Base-by-base conservation (phyloP, 2,113 vertebrate species). In the Pantherophis guttatus region DNA sequence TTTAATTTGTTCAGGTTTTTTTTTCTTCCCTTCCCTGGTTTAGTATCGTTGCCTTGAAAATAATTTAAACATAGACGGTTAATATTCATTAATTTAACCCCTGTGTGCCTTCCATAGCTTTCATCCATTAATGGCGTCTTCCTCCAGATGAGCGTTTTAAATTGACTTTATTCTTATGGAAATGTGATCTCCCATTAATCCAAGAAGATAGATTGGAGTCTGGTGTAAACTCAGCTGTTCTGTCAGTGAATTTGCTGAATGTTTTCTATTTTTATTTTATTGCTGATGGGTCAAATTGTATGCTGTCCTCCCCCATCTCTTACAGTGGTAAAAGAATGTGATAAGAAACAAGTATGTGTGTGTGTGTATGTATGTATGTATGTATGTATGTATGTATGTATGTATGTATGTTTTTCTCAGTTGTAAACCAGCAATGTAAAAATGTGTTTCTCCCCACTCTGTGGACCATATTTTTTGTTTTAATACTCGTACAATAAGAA, bases 81-180 rank as follows among this genome's bases (percentile, higher is more conserved):
- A 95, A 93, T 97, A 96, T 93, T 97, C 96, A 94, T 94, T 95
- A 96, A 97, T 97, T 97, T 97, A 97, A 97, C 95, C 97, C 96
- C 96, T 97, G 94, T 95, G 95, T 96, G 95, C 94, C 93, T 96
- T 97, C 94, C 65, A 89, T 94, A 88, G 54, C 93, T 96, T 95
- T 93, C 93, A 44, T 90, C 88, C 94, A 91, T 95, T 93, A 90
- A 92, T 50, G 86, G 93, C 86, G 89, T 94, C 87, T 92, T 94
- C 81, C 93, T 97, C 94, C 93, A 91, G 6, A 81, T 23, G 94
- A 97, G 93, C 94, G 89, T 95, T 97, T 97, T 97, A 95, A 97
- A 97, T 96, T 95, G 95, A 96, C 90, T 58, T 96, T 96, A 96
- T 97, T 97, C 59, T 92, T 96, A 97, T 93, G 96, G 97, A 97